A percentile compares a stretch with the other conserved stretches of the same genome.
Evolutionary conservation across 2,113 vertebrate species (phyloP).

Genomic region (Syngnathus scovelli): DNA sequence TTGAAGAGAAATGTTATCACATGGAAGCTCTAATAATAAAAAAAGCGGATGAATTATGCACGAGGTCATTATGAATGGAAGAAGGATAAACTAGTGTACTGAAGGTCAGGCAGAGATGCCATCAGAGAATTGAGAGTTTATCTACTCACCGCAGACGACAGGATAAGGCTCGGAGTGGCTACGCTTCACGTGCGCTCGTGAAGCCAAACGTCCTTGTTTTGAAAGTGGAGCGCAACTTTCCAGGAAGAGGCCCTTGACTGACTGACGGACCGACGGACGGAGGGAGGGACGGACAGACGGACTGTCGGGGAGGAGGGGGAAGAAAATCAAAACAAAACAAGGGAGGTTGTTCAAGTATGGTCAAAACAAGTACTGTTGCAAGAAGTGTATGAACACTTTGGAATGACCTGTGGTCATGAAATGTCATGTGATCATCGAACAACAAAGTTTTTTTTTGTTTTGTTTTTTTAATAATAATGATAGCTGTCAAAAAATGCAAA

Average conservation of each 20-base stretch:
- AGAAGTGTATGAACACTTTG: background rate
- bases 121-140: no score
- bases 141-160: background rate
- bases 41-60: no score
- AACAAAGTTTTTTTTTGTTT: no score
- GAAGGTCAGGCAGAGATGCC: background rate
- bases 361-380: background rate
- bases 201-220: conserved; percentile 49
- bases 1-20: no score
- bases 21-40: no score
- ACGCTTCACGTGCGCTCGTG: background rate
- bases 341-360: background rate
- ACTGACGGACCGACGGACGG: conserved; percentile 44
- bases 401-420: background rate
- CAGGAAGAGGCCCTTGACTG: conserved; percentile 50
- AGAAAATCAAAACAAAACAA: conserved; percentile 26
- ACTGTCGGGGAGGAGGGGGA: conserved; percentile 15
- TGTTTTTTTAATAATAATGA: no score
- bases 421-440: background rate
- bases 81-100: background rate
- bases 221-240: conserved; percentile 49
- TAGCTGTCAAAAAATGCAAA: no score
- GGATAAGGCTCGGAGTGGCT: background rate
- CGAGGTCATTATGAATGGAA: no score
- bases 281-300: conserved; percentile 14